These are phyloP conservation scores for Gandaritis pyraliata DNA, from an alignment of 2,888 invertebrate species.

Conservation along the genomic window DNA sequence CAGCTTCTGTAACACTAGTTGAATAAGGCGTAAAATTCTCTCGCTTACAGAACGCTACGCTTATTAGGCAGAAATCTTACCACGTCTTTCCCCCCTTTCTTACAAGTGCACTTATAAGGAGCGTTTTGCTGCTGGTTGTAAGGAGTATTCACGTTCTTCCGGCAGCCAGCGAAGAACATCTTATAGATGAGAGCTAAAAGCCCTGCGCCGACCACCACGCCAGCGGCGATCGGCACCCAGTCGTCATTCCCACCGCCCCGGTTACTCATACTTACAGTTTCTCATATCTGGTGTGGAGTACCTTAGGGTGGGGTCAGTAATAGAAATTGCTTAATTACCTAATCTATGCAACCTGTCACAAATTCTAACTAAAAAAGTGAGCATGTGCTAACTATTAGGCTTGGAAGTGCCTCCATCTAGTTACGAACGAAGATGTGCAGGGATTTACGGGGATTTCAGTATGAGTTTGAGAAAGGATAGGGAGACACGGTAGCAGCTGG, in stretches of 20 bases:
- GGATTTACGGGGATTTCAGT: no score
- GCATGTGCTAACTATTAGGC: no score
- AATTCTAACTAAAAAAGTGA: no score
- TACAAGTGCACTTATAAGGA: slow-evolving; percentile 54
- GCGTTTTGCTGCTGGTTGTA: slow-evolving; percentile 48
- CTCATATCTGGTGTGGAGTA: slow-evolving; percentile 1
- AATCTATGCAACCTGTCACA: no score
- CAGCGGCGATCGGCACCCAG: slow-evolving; percentile 57
- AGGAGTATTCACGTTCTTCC: slow-evolving; percentile 13
- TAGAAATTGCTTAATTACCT: no score
- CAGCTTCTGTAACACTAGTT: no score
- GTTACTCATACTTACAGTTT: slow-evolving; percentile 36
- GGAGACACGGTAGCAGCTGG: no score
- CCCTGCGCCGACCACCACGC: slow-evolving; percentile 58
- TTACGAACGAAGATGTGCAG: no score
- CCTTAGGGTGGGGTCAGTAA: background rate
- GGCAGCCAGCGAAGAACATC: slow-evolving; percentile 42
- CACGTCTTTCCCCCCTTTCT: slow-evolving; percentile 30
- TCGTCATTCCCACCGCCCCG: slow-evolving; percentile 23
- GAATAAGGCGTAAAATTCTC: no score
- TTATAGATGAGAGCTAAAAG: slow-evolving; percentile 56
- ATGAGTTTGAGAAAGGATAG: no score
- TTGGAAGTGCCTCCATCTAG: no score
- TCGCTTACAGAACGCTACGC: no score
- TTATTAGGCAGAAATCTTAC: slow-evolving; percentile 34